Conservation (phyloP, 1,140 invertebrate genomes). For the Drosophila yakuba region DNA sequence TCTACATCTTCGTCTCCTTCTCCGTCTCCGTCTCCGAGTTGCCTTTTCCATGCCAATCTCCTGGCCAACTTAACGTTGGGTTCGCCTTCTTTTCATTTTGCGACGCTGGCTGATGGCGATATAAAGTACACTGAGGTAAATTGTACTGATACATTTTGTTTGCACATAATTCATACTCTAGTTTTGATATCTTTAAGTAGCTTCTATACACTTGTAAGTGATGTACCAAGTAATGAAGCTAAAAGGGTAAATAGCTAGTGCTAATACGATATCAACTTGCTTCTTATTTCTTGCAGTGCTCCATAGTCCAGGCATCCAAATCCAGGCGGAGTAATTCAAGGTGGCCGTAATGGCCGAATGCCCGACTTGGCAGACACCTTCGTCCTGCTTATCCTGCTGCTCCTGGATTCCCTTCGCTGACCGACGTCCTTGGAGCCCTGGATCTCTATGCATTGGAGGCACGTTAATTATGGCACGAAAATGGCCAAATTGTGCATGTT, state of each 20-base stretch:
- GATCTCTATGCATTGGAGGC: slow-evolving; percentile 37
- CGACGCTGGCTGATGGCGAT: slow-evolving; percentile 22
- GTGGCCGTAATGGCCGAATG: slow-evolving; percentile 33
- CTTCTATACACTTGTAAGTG: too few species aligned
- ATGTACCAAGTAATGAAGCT: too few species aligned
- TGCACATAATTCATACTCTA: too few species aligned
- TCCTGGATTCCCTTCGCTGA: slow-evolving; percentile 1
- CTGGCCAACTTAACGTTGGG: slow-evolving; percentile 10
- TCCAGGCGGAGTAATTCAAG: slow-evolving; percentile 30
- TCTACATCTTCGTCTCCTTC: neutral
- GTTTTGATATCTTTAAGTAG: too few species aligned
- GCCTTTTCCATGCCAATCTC: neutral
- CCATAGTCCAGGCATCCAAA: slow-evolving; percentile 5
- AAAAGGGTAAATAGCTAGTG: too few species aligned
- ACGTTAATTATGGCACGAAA: slow-evolving; percentile 67
- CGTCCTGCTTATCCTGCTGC: neutral
- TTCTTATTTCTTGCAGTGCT: neutral
- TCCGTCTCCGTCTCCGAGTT: neutral
- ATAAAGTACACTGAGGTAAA: slow-evolving; percentile 13
- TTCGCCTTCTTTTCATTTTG: slow-evolving; percentile 1
- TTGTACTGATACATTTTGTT: too few species aligned
- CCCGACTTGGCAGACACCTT: slow-evolving; percentile 26
- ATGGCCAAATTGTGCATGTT: slow-evolving; percentile 65
- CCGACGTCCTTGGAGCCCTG: slow-evolving; percentile 30
- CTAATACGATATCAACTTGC: neutral